Base-by-base conservation (phyloP, 2,888 invertebrate species). In the Calliopum simillimum region DNA sequence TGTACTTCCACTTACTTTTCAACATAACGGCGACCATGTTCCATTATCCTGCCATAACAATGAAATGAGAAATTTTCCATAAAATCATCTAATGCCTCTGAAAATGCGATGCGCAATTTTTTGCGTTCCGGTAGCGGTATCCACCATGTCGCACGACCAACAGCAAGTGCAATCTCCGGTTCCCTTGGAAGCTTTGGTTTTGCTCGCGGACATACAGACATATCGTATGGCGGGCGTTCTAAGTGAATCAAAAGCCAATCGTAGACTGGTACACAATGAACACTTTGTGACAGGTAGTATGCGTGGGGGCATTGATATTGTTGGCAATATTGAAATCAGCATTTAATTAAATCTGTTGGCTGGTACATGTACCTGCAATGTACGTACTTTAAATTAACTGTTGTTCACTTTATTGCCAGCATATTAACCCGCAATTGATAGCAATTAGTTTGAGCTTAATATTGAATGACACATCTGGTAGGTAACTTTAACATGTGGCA, bases 11-110 rank as follows among this genome's bases (percentile, higher is more conserved):
- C 79, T 75, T 70, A 84, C 84, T 78, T 80, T 74, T 84, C 84
- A 49, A 75, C 77, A 72, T 77, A 79, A 65, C 79, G 71, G 58
- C 78, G 79, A 44, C 79, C 79, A 47, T 75, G 77, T 77, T 83
- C 83, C 71, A 83, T 81, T 77, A 85, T 79, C 79, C 81, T 85
- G 67, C 79, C 78, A 77, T 84, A 85, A 77, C 84, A 83, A 79
- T 84, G 85, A 75, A 85, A 81, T 61, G 84, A 84, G 70, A 83
- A 77, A 75, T 84, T 81, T 68, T 74, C 73, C 76, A 84, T 76
- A 70, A 84, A 83, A 77, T 84, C 85, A 79, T 77, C 81, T 75
- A 84, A 74, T 77, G 79, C 83, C 78, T 76, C 74, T 73, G 79
- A 79, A 63, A 77, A 74, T 79, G 79, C 79, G 53, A 68, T 69